phyloP scores from a whole-genome alignment of 2,888 invertebrate genomes.

The Leucophora obtusa region DNA sequence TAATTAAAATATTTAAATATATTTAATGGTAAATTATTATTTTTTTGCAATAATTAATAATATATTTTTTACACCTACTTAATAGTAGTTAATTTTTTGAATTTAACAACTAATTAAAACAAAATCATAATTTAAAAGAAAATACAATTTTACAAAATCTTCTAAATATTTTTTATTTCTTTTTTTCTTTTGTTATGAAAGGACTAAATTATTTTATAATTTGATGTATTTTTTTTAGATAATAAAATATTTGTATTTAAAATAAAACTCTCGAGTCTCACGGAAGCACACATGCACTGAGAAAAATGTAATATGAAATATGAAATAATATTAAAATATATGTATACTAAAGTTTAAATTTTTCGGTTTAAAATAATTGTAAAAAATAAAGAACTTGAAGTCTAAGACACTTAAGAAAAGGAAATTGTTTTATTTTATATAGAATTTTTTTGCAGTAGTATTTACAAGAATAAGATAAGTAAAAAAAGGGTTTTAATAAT shows the following conservation, averaged over 20 bases:
- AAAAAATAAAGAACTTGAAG: slow-evolving; percentile 54
- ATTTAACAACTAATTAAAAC: slow-evolving; percentile 51
- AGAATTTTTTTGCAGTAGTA: slow-evolving; percentile 9
- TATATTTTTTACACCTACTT: slow-evolving; percentile 63
- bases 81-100: slow-evolving; percentile 15
- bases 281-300: slow-evolving; percentile 67
- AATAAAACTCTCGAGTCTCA: slow-evolving; percentile 66
- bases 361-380: slow-evolving; percentile 12
- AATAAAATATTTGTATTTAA: slow-evolving; percentile 23
- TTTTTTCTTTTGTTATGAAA: slow-evolving; percentile 21
- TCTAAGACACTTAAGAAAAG: slow-evolving; percentile 61
- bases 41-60: slow-evolving; percentile 20
- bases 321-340: slow-evolving; percentile 18
- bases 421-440: slow-evolving; percentile 17
- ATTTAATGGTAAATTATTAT: slow-evolving; percentile 50
- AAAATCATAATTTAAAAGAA: slow-evolving; percentile 34
- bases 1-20: slow-evolving; percentile 33
- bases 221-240: slow-evolving; percentile 24
- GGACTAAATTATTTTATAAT: slow-evolving; percentile 46
- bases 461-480: slow-evolving; percentile 6
- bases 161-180: slow-evolving; percentile 10
- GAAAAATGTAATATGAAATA: slow-evolving; percentile 38
- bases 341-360: slow-evolving; percentile 9
- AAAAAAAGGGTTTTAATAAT: slow-evolving; percentile 16
- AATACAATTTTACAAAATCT: slow-evolving; percentile 32